Percentiles rank a stretch among this genome's conserved stretches.
Evolutionary conservation across 2,888 invertebrate genomes (phyloP).

Genomic region (Agrotis segetum): DNA sequence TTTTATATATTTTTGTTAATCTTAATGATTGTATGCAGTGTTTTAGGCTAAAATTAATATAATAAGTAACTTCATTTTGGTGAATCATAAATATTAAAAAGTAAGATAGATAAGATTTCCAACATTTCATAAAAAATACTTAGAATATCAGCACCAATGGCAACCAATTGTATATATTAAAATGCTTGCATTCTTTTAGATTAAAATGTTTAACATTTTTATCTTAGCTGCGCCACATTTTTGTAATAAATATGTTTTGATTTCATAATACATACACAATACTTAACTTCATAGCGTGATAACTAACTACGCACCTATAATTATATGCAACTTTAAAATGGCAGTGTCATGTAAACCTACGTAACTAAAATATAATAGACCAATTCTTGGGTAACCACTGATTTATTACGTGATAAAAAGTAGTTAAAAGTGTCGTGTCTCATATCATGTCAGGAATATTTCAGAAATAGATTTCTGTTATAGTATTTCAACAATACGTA

Average conservation of each 20-base stretch:
- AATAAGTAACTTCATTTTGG: constrained; percentile 13
- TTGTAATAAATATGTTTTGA: constrained; percentile 33
- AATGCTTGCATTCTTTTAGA: constrained; percentile 31
- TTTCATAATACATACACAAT: constrained; percentile 38
- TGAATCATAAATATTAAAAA: constrained; percentile 22
- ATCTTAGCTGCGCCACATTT: constrained; percentile 21
- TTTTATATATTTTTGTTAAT: constrained; percentile 22
- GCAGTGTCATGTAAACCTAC: constrained; percentile 73
- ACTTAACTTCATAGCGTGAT: constrained; percentile 56
- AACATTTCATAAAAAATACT: constrained; percentile 25
- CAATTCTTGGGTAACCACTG: constrained; percentile 32
- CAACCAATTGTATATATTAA: constrained; percentile 51
- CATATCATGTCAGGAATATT: constrained; percentile 24
- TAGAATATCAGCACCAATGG: constrained; percentile 63
- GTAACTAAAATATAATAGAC: constrained; percentile 52
- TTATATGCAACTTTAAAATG: constrained; percentile 75
- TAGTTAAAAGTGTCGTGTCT: constrained; percentile 42
- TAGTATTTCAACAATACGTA: constrained; percentile 23
- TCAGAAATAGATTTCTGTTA: constrained; percentile 16
- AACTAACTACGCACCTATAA: constrained; percentile 65
- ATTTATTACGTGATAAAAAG: constrained; percentile 43
- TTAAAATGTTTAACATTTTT: constrained; percentile 59
- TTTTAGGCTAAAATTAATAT: constrained; percentile 26
- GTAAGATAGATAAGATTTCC: constrained; percentile 14
- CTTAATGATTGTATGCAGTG: constrained; percentile 39